A percentile compares a stretch with the other conserved stretches of the same genome.
Conservation (phyloP, 2,797 vertebrate genomes). For the Potorous gilbertii region DNA sequence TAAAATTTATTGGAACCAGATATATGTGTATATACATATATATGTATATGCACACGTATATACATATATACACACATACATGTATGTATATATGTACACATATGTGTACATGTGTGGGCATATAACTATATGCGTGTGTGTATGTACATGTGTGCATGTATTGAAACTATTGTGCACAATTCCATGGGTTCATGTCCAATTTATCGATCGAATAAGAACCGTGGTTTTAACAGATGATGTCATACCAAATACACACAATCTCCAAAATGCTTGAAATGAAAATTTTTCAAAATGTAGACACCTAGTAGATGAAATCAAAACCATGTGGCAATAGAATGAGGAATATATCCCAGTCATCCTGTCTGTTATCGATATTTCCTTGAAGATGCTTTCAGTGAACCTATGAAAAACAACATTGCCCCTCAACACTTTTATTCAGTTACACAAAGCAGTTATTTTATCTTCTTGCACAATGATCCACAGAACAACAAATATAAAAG, state of each 20-base stretch:
- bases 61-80: too few relatives aligned
- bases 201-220: neutral
- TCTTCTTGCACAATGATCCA: neutral
- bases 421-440: neutral
- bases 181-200: neutral
- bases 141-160: neutral
- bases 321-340: neutral
- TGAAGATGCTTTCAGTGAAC: neutral
- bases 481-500: neutral
- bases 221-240: neutral
- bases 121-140: too few relatives aligned
- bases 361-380: neutral
- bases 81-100: too few relatives aligned
- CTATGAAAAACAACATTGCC: neutral
- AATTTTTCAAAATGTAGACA: neutral
- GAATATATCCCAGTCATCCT: neutral
- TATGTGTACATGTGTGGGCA: too few relatives aligned
- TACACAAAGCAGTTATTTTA: neutral
- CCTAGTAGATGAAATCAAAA: neutral
- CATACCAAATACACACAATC: neutral
- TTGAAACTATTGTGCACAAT: neutral
- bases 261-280: neutral
- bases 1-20: neutral
- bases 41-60: too few relatives aligned
- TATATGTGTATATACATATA: neutral